phyloP scores from a whole-genome alignment of 2,888 invertebrate species.

The Sesia apiformis region DNA sequence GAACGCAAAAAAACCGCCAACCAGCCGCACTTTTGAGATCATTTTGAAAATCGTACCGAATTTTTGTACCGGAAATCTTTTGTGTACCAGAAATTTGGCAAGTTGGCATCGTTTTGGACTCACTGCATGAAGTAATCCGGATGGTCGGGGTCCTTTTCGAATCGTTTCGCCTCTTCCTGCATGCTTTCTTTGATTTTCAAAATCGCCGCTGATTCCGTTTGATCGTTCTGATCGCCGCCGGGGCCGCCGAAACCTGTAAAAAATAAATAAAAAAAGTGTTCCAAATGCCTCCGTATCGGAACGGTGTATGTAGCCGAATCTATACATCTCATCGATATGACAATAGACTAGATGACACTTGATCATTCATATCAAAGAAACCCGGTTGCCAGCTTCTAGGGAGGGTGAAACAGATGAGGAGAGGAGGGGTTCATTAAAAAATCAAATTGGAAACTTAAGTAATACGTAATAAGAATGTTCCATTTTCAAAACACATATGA shows the following conservation, averaged over 20 bases:
- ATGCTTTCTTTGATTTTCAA: constrained; percentile 99
- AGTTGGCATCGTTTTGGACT: constrained; percentile 31
- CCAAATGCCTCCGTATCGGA: too few species aligned
- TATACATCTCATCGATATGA: too few species aligned
- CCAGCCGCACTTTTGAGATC: not conserved
- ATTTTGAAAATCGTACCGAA: not conserved
- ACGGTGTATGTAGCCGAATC: too few species aligned
- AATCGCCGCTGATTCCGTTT: constrained; percentile 99
- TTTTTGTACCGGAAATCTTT: not conserved
- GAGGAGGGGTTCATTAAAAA: too few species aligned
- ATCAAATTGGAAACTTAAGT: too few species aligned
- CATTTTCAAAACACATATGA: too few species aligned
- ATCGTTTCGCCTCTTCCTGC: constrained; percentile 99
- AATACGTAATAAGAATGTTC: too few species aligned
- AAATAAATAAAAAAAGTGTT: not conserved
- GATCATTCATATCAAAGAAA: too few species aligned
- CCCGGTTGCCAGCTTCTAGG: too few species aligned
- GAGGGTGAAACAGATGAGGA: too few species aligned
- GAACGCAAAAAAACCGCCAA: not conserved
- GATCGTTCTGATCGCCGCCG: constrained; percentile 80
- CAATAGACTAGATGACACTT: too few species aligned
- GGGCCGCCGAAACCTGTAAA: constrained; percentile 67
- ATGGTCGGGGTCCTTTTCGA: constrained; percentile 97
- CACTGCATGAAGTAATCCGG: constrained; percentile 98
- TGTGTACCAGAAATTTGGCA: constrained; percentile 11